Conservation (phyloP, 2,888 invertebrate species). For the Rhabditoides inermis region DNA sequence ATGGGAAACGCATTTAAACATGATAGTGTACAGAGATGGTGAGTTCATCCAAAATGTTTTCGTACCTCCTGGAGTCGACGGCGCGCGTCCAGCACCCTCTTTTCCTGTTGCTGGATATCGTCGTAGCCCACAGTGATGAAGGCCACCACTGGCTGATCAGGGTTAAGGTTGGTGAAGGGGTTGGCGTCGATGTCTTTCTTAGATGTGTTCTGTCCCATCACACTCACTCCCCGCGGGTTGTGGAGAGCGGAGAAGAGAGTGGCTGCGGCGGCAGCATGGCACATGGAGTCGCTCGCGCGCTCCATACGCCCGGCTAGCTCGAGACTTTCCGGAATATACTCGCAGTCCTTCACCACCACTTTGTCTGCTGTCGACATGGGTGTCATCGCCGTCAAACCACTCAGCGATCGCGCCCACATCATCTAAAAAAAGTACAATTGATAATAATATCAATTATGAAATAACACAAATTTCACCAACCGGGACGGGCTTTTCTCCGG, state of each 20-base stretch:
- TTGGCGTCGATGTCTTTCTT: conserved; percentile 17
- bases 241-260: conserved; percentile 15
- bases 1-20: no score
- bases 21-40: not conserved
- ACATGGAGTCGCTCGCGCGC: conserved; percentile 2
- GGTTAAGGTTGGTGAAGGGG: conserved; percentile 10
- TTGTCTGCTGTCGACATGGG: conserved; percentile 31
- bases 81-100: conserved; percentile 76
- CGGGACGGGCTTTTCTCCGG: conserved; percentile 15
- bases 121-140: conserved; percentile 13
- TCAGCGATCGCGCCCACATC: conserved; percentile 47
- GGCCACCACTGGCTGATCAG: conserved; percentile 24
- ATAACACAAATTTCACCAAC: conserved; percentile 2
- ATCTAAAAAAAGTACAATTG: conserved; percentile 18
- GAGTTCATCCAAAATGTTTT: conserved; percentile 33
- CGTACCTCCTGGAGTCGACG: conserved; percentile 74
- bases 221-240: conserved; percentile 11
- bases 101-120: conserved; percentile 61
- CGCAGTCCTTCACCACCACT: conserved; percentile 3
- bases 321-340: conserved; percentile 8
- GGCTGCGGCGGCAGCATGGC: conserved; percentile 16
- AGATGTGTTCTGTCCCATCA: conserved; percentile 16
- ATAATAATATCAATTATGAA: not conserved
- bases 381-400: conserved; percentile 36
- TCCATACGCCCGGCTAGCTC: conserved; percentile 9